phyloP scores from a whole-genome alignment of 1,140 invertebrate genomes.

The Atta cephalotes region DNA sequence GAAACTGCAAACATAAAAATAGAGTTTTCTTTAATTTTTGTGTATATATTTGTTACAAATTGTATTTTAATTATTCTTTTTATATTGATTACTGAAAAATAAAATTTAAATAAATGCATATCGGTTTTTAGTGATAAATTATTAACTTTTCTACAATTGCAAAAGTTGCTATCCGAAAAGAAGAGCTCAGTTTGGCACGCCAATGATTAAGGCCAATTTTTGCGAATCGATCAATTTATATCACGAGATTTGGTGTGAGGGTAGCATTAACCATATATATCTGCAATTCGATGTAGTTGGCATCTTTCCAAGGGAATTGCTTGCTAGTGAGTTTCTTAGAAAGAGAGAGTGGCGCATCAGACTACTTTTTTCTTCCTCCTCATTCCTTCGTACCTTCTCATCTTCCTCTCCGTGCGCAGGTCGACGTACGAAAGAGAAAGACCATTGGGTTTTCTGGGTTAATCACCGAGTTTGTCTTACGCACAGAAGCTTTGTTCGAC shows the following conservation, averaged over 20 bases:
- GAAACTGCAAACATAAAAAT: background rate
- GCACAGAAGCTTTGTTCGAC: conserved; percentile 4
- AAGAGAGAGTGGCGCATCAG: conserved; percentile 58
- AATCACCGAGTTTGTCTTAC: conserved; percentile 69
- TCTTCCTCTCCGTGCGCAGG: conserved; percentile 51
- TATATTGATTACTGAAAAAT: background rate
- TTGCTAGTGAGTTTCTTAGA: conserved; percentile 77
- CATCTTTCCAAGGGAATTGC: conserved; percentile 73
- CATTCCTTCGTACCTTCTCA: conserved; percentile 42
- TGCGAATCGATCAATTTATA: background rate
- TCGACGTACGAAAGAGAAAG: conserved; percentile 69
- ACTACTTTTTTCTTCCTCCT: conserved; percentile 25
- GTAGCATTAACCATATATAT: conserved; percentile 70
- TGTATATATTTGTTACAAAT: background rate
- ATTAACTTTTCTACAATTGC: conserved; percentile 5
- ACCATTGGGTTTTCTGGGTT: conserved; percentile 78
- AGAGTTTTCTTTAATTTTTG: background rate
- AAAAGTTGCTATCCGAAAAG: background rate
- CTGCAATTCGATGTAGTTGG: conserved; percentile 74
- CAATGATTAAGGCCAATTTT: conserved; percentile 18
- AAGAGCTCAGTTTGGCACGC: background rate
- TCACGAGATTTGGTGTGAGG: conserved; percentile 56
- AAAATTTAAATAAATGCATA: background rate
- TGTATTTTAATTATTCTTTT: conserved; percentile 3
- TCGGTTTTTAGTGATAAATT: background rate